These are phyloP conservation scores for Perizoma affinitatum DNA, from an alignment of 2,888 invertebrate species.

Conservation along the genomic window DNA sequence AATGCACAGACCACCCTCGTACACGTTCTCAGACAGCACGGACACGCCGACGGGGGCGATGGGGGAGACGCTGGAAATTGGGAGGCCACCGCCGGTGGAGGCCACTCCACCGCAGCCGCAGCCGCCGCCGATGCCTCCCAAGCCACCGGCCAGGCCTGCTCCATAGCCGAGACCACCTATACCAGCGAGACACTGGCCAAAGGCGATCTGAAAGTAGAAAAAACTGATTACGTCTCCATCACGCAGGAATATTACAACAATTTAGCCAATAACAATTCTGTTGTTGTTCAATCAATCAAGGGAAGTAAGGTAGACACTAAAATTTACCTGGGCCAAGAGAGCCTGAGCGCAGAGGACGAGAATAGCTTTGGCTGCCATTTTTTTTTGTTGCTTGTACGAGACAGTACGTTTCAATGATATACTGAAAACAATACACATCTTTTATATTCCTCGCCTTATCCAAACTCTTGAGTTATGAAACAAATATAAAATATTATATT, in stretches of 20 bases:
- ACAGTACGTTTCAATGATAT: conserved; percentile 23
- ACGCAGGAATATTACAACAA: neutral
- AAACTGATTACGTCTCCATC: neutral
- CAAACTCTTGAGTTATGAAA: conserved; percentile 7
- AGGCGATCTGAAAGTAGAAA: conserved; percentile 18
- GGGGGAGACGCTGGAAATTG: conserved; percentile 47
- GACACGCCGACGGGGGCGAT: conserved; percentile 50
- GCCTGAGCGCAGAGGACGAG: conserved; percentile 46
- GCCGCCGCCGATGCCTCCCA: conserved; percentile 25
- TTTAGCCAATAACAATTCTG: too few species aligned
- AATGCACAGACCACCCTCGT: conserved; percentile 50
- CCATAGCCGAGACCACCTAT: neutral
- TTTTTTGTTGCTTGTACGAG: conserved; percentile 28
- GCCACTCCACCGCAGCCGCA: conserved; percentile 19
- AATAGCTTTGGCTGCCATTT: conserved; percentile 44
- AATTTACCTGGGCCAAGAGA: conserved; percentile 44
- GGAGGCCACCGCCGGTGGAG: conserved; percentile 4
- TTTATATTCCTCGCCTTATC: conserved; percentile 19
- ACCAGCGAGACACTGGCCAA: conserved; percentile 15
- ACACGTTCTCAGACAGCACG: conserved; percentile 52
- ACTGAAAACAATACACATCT: neutral
- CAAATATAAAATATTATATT: neutral
- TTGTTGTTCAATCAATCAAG: too few species aligned
- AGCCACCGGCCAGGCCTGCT: neutral
- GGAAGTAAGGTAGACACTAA: too few species aligned